Evolutionary conservation across 2,113 vertebrate genomes (phyloP), one percentile per base, ranked within the genome.

Genomic region (Clarias macrocephalus): DNA sequence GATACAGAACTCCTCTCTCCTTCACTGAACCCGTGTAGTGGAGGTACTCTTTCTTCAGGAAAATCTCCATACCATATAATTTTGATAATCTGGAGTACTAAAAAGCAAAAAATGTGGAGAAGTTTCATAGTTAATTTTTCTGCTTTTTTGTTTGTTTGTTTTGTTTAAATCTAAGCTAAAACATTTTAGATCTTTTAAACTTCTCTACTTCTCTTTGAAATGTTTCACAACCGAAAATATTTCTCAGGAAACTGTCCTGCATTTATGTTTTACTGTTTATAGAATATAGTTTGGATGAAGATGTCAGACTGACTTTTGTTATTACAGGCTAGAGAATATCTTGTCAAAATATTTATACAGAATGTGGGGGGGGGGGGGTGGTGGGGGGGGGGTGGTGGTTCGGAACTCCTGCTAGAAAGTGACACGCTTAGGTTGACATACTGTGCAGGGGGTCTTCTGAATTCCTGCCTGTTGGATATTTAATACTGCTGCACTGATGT

Each of bases 21-120:
- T 97, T 97, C 87, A 96, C 96, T 23, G 96, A 96, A 85, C 97
- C 96, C 0, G 97, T 98, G 92, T 97, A 97, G 87, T 97, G 96
- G 30, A 98, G 95, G 60, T 96, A 96, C 87, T 98, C 97, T 91
- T 97, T 97, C 93, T 98, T 98, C 91, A 98, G 91, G 91, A 96
- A 97, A 90, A 98, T 95, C 75, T 98, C 97, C 93, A 96, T 94
- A n/a, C 97, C 97, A 1, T 95, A 97, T 88, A 96, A 96, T 91
- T 98, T 98, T 83, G 97, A 98, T 76, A 98, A 91, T 89, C 97
- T 96, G 89, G 97, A 98, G 92, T 96, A 97, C 97, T 98, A 92
- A 68, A 30, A 88, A 2, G 85, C 84, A 92, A 93, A 19, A 83
- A 37, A 33, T 21, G 6, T 6, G 5, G 6, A 42, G 0, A 42